Percentiles rank a stretch among this genome's conserved stretches.
These are phyloP conservation scores for Coptotermes formosanus DNA, from an alignment of 1,140 invertebrate genomes.

Conservation along the genomic window DNA sequence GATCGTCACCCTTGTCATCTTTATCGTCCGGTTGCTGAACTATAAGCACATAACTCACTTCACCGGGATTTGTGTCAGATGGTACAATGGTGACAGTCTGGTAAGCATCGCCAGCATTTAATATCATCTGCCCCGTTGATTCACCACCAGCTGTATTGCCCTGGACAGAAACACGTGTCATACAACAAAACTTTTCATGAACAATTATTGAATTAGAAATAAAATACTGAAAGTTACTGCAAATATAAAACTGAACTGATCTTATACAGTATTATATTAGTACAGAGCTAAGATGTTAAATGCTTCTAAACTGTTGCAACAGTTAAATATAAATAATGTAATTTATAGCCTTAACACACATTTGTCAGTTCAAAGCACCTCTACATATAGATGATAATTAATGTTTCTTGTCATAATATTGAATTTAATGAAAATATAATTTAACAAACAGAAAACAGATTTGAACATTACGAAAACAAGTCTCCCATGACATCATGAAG, in stretches of 20 bases:
- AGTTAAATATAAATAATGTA: no score
- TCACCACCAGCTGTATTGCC: constrained; percentile 21
- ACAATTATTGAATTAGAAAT: neutral
- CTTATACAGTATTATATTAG: neutral
- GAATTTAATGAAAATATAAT: no score
- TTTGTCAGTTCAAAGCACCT: no score
- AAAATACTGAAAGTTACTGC: neutral
- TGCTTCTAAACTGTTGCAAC: neutral
- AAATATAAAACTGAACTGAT: neutral
- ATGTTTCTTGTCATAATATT: no score
- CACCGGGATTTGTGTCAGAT: constrained; percentile 72
- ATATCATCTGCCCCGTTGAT: constrained; percentile 21
- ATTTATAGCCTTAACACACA: no score
- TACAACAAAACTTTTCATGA: neutral
- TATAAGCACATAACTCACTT: constrained; percentile 87
- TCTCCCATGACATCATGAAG: no score
- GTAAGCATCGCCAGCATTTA: constrained; percentile 64
- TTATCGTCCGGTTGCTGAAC: constrained; percentile 70
- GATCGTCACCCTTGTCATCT: constrained; percentile 46
- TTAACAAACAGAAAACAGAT: no score
- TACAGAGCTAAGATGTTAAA: neutral
- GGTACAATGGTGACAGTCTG: constrained; percentile 86
- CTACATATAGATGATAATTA: no score
- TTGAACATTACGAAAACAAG: no score
- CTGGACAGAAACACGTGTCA: neutral